phyloP scores from a whole-genome alignment of 1,140 invertebrate genomes.

The Lordiphosa stackelbergi region DNA sequence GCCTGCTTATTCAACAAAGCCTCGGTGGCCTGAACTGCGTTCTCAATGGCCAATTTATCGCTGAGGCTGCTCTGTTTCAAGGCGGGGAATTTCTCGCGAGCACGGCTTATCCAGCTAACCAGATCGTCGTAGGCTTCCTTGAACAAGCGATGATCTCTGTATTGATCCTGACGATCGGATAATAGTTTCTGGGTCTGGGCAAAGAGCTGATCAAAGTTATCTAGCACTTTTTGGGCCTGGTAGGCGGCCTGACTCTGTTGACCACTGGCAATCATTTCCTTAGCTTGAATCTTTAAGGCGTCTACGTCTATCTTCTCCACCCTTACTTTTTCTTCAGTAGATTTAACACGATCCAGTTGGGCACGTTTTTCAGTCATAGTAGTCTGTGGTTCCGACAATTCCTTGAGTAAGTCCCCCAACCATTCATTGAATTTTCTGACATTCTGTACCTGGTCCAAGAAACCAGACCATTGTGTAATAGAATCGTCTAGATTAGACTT shows the following conservation, averaged over 20 bases:
- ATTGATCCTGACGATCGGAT: slow-evolving; percentile 89
- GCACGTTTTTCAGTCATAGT: slow-evolving; percentile 90
- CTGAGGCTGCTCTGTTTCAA: slow-evolving; percentile 89
- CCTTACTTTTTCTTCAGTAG: slow-evolving; percentile 90
- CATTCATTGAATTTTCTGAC: slow-evolving; percentile 89
- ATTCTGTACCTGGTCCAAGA: slow-evolving; percentile 91
- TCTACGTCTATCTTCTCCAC: slow-evolving; percentile 96
- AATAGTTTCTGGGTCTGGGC: slow-evolving; percentile 86
- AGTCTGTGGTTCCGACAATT: slow-evolving; percentile 86
- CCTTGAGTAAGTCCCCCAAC: slow-evolving; percentile 84
- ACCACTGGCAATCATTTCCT: slow-evolving; percentile 91
- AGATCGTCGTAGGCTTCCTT: slow-evolving; percentile 94
- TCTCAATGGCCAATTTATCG: slow-evolving; percentile 92
- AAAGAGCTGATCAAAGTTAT: slow-evolving; percentile 86
- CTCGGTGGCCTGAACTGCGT: slow-evolving; percentile 90
- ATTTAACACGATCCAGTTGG: slow-evolving; percentile 90
- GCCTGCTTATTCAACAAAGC: slow-evolving; percentile 92
- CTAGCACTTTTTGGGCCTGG: slow-evolving; percentile 90
- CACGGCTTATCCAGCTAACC: slow-evolving; percentile 88
- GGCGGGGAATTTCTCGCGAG: slow-evolving; percentile 92
- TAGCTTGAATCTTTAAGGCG: slow-evolving; percentile 88
- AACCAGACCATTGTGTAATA: slow-evolving; percentile 92
- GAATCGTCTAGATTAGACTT: slow-evolving; percentile 93
- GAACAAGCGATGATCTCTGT: slow-evolving; percentile 90
- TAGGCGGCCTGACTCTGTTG: slow-evolving; percentile 89